Evolutionary conservation across 1,140 invertebrate genomes (phyloP), one percentile per base, ranked within the genome.

Genomic region (Achatina immaculata): DNA sequence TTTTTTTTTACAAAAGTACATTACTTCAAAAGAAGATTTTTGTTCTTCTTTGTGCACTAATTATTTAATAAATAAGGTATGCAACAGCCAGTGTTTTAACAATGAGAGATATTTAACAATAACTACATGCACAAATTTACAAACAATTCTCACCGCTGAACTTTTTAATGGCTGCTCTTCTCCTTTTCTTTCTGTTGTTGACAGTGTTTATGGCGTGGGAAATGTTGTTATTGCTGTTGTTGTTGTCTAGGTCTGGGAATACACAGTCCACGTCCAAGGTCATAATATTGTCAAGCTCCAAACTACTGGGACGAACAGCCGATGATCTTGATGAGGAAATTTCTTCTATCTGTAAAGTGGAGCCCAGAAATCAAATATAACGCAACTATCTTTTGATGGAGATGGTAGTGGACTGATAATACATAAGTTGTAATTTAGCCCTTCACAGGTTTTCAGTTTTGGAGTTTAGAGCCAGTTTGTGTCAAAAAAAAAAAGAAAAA

Each of bases 81-180:
- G n/a, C n/a, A n/a, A n/a, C n/a, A n/a, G n/a, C n/a, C n/a, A n/a
- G n/a, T n/a, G n/a, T n/a, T n/a, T n/a, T n/a, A n/a, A n/a, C n/a
- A n/a, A n/a, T n/a, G n/a, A n/a, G n/a, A n/a, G n/a, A n/a, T n/a
- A n/a, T n/a, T n/a, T n/a, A n/a, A n/a, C n/a, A n/a, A n/a, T n/a
- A n/a, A n/a, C n/a, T n/a, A n/a, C n/a, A n/a, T n/a, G n/a, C n/a
- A n/a, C n/a, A n/a, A n/a, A n/a, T n/a, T n/a, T n/a, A n/a, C n/a
- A n/a, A n/a, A n/a, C n/a, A n/a, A 75, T 34, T 83, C 78, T 85
- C 77, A 90, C 89, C 89, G 75, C 85, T 81, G 84, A 90, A 90
- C 79, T 88, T 89, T 83, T 89, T 89, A 9, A 86, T 85, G 74
- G 88, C 85, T 79, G 89, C 88, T 73, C 84, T 84, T 77, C 86